Conservation (phyloP, 53 echinoderm and acorn worm genomes). For the Arbacia lixula region DNA sequence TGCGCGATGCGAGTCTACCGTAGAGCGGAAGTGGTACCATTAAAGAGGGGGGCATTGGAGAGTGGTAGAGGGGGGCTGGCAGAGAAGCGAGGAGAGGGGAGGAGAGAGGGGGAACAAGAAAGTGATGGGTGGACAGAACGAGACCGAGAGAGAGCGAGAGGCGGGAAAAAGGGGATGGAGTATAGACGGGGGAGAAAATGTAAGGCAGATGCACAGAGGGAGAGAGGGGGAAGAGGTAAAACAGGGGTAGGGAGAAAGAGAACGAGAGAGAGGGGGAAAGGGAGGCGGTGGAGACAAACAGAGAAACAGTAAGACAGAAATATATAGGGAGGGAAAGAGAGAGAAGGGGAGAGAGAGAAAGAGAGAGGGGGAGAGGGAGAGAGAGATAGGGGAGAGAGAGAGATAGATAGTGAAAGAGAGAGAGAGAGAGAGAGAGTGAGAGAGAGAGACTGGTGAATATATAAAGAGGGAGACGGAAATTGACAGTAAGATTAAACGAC, state of each 20-base stretch:
- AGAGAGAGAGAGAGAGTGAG: not conserved
- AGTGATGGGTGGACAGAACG: too few relatives aligned
- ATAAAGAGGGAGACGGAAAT: not conserved
- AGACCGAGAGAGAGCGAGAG: not conserved
- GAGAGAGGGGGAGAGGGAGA: not conserved
- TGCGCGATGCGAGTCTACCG: not conserved
- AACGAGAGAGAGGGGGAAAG: too few relatives aligned
- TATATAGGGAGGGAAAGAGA: not conserved
- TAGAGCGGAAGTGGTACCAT: slow-evolving; percentile 43
- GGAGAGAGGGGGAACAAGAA: not conserved
- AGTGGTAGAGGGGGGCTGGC: not conserved
- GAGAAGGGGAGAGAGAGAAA: not conserved
- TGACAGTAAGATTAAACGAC: too few relatives aligned
- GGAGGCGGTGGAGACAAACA: too few relatives aligned
- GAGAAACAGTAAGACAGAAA: not conserved
- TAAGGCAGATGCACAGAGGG: too few relatives aligned
- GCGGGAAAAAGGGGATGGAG: not conserved
- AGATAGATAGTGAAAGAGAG: not conserved
- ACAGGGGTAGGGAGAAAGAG: not conserved
- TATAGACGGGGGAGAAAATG: not conserved
- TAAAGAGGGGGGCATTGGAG: not conserved
- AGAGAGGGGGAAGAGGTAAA: not conserved
- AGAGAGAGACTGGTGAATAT: not conserved
- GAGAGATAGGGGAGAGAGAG: not conserved
- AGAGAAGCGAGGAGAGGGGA: not conserved